Evolutionary conservation across 2,797 vertebrate species (phyloP).

Genomic region (Chaenodraco wilsoni): DNA sequence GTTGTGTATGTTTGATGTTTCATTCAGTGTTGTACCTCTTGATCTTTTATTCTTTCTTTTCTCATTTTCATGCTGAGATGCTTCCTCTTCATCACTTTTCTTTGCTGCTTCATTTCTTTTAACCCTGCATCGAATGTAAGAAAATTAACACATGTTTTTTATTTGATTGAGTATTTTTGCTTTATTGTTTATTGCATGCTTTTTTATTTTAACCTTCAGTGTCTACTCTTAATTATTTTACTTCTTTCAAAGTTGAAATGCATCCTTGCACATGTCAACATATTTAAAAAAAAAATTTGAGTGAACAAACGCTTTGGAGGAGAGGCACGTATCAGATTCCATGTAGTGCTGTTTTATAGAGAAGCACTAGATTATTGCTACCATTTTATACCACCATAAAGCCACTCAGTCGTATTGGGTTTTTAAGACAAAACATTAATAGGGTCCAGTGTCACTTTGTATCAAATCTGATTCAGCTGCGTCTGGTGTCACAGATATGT

Average conservation of each 20-base stretch:
- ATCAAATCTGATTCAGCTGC: conserved; percentile 66
- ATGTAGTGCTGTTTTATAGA: conserved; percentile 70
- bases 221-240: neutral
- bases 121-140: conserved; percentile 69
- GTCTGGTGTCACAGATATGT: conserved; percentile 55
- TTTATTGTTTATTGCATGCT: neutral
- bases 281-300: too few species aligned
- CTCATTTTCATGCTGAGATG: conserved; percentile 64
- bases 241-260: conserved; percentile 4
- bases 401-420: conserved; percentile 66
- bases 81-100: conserved; percentile 56
- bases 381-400: conserved; percentile 74
- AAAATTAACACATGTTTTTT: conserved; percentile 8
- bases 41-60: conserved; percentile 72
- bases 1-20: conserved; percentile 61
- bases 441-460: conserved; percentile 71
- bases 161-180: conserved; percentile 17
- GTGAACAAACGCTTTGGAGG: conserved; percentile 40
- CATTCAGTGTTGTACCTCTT: conserved; percentile 47
- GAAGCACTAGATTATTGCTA: conserved; percentile 69
- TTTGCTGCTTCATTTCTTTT: conserved; percentile 60
- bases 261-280: conserved; percentile 1
- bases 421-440: conserved; percentile 78
- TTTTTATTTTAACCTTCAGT: neutral
- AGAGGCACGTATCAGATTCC: conserved; percentile 65